Conservation (phyloP, 2,113 vertebrate species). For the Caranx melampygus region DNA sequence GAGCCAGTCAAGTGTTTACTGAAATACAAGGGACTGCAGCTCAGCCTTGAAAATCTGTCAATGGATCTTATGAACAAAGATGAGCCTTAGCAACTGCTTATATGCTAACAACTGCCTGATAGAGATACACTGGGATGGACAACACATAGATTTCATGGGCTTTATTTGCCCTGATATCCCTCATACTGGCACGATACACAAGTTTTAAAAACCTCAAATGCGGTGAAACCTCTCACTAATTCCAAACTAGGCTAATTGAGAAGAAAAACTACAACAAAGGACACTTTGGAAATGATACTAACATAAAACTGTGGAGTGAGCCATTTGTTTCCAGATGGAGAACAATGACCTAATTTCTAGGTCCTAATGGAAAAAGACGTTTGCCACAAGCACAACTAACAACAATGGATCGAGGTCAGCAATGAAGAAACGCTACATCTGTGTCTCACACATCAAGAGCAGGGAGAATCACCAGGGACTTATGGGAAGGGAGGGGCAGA, state of each 20-base stretch:
- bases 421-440: conserved; percentile 56
- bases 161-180: not conserved
- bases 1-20: not conserved
- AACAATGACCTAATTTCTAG: conserved; percentile 70
- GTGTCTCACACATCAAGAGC: conserved; percentile 66
- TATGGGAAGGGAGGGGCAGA: conserved; percentile 8
- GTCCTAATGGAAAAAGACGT: conserved; percentile 69
- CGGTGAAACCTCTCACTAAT: conserved; percentile 14
- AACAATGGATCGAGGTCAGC: conserved; percentile 71
- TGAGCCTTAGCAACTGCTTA: not conserved
- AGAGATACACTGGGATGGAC: not conserved
- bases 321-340: conserved; percentile 65
- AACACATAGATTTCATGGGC: not conserved
- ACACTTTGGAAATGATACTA: conserved; percentile 51
- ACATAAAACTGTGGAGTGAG: conserved; percentile 50
- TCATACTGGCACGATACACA: not conserved
- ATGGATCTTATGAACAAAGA: not conserved
- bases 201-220: not conserved
- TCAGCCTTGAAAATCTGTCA: conserved; percentile 8
- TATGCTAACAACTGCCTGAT: not conserved
- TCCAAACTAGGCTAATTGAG: conserved; percentile 42
- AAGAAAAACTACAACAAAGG: conserved; percentile 36
- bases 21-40: conserved; percentile 24
- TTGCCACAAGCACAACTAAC: conserved; percentile 68
- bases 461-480: conserved; percentile 59